A percentile compares a stretch with the other conserved stretches of the same genome.
These are phyloP conservation scores for Macquaria ambigua DNA, from an alignment of 2,113 vertebrate species.

Conservation along the genomic window DNA sequence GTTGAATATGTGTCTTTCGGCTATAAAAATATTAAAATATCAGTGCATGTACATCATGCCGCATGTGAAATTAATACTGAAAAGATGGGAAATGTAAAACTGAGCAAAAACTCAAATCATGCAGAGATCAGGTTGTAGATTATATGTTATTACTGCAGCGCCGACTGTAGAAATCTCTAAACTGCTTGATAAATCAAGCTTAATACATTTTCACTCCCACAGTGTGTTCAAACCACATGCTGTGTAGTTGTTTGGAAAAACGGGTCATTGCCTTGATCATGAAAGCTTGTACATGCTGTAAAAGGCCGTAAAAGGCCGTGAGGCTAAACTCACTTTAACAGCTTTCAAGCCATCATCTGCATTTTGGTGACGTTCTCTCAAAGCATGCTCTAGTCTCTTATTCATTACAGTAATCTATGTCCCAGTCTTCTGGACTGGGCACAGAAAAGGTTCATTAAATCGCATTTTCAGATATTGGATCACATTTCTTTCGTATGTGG, in stretches of 20 bases:
- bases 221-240: constrained; percentile 65
- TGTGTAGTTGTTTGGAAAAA: constrained; percentile 73
- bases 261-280: constrained; percentile 78
- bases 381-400: constrained; percentile 63
- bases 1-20: too few relatives aligned
- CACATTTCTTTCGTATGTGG: constrained; percentile 75
- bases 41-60: not conserved
- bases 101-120: constrained; percentile 25
- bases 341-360: constrained; percentile 73
- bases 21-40: too few relatives aligned
- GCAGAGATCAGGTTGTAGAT: constrained; percentile 47
- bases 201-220: constrained; percentile 64
- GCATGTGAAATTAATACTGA: constrained; percentile 24
- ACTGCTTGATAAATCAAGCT: constrained; percentile 66
- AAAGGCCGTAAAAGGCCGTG: constrained; percentile 78
- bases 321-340: constrained; percentile 76
- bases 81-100: constrained; percentile 18
- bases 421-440: constrained; percentile 64
- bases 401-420: constrained; percentile 79
- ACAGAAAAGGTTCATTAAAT: constrained; percentile 82
- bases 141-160: constrained; percentile 41
- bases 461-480: constrained; percentile 81
- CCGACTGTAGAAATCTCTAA: constrained; percentile 35
- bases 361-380: constrained; percentile 70
- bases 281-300: constrained; percentile 72